Conservation (phyloP, 2,888 invertebrate genomes). For the Leucophora obtusa region DNA sequence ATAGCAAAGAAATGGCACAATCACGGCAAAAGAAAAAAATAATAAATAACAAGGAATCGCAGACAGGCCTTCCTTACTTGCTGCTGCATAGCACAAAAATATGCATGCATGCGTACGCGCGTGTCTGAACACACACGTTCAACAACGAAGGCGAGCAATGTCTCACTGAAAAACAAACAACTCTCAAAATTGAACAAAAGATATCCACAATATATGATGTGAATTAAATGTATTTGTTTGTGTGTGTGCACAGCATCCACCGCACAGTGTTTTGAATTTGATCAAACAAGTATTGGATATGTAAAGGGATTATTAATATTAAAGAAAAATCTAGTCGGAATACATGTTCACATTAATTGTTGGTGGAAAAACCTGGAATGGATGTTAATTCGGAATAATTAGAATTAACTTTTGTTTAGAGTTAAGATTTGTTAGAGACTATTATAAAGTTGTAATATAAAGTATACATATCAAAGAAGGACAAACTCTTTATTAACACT, state of each 20-base stretch:
- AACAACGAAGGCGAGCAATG: constrained; percentile 59
- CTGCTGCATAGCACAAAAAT: constrained; percentile 53
- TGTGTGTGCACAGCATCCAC: constrained; percentile 30
- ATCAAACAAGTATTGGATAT: neutral
- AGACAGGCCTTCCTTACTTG: constrained; percentile 57
- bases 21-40: constrained; percentile 37
- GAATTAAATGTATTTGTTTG: constrained; percentile 10
- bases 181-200: constrained; percentile 55
- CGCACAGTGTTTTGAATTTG: constrained; percentile 23
- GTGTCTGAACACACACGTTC: constrained; percentile 60
- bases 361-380: too few relatives aligned
- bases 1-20: constrained; percentile 51
- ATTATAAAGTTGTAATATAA: too few relatives aligned
- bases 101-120: constrained; percentile 61
- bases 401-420: too few relatives aligned
- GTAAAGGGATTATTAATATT: too few relatives aligned
- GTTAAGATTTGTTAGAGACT: too few relatives aligned
- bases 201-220: constrained; percentile 9
- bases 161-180: constrained; percentile 60
- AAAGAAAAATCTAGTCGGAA: too few relatives aligned
- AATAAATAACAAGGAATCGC: constrained; percentile 51
- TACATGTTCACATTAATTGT: too few relatives aligned
- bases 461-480: too few relatives aligned
- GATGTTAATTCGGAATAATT: too few relatives aligned
- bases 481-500: too few relatives aligned